These are phyloP conservation scores for Diplodus puntazzo DNA, from an alignment of 2,797 vertebrate species.

Conservation along the genomic window DNA sequence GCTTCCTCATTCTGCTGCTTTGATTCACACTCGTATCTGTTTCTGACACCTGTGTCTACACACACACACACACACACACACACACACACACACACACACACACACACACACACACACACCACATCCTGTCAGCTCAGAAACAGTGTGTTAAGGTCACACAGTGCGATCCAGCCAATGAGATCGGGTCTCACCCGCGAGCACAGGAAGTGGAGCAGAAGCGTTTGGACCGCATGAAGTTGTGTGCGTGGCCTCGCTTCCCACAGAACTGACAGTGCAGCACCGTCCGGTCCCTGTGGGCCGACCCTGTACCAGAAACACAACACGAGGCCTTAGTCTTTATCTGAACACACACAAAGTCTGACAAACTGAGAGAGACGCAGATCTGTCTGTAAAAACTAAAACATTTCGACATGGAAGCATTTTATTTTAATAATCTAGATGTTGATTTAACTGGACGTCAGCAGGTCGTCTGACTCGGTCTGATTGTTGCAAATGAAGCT, in stretches of 20 bases:
- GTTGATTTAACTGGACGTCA: too few species aligned
- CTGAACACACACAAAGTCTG: neutral
- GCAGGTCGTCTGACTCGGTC: too few species aligned
- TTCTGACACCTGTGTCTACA: conserved; percentile 43
- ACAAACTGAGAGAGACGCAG: too few species aligned
- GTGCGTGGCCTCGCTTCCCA: conserved; percentile 94
- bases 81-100: too few species aligned
- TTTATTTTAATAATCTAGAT: too few species aligned
- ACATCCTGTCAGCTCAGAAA: neutral
- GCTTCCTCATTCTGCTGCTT: conserved; percentile 26
- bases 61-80: neutral
- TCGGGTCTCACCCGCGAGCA: conserved; percentile 90
- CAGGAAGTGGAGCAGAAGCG: conserved; percentile 98
- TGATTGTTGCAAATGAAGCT: too few species aligned
- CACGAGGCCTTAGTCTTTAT: neutral
- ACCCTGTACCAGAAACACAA: conserved; percentile 61
- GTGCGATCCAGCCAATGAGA: neutral
- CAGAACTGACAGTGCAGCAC: conserved; percentile 98
- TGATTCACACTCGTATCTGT: conserved; percentile 44
- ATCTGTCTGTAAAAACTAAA: too few species aligned
- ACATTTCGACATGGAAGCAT: too few species aligned
- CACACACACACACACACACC: too few species aligned
- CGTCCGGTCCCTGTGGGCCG: conserved; percentile 88
- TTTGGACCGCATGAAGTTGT: conserved; percentile 95
- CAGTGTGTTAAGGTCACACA: neutral